Conservation (phyloP, 2,888 invertebrate species). For the Hedychridium roseum region DNA sequence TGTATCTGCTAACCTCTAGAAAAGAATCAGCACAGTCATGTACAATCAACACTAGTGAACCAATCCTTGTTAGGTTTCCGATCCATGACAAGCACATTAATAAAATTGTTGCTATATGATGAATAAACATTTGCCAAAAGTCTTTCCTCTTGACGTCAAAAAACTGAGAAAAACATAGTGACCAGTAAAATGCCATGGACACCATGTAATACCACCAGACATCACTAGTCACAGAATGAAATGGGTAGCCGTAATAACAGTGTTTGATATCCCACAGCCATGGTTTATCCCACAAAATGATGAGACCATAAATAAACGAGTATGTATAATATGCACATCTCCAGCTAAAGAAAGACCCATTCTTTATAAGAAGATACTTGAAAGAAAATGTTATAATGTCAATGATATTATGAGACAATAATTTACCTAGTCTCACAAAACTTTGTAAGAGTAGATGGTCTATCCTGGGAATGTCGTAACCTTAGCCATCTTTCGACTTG, state of each 20-base stretch:
- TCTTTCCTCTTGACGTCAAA: slow-evolving; percentile 92
- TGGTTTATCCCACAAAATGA: slow-evolving; percentile 86
- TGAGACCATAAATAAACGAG: slow-evolving; percentile 83
- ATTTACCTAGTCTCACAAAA: slow-evolving; percentile 90
- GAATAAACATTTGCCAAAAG: slow-evolving; percentile 98
- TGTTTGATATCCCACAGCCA: slow-evolving; percentile 93
- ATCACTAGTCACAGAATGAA: slow-evolving; percentile 79
- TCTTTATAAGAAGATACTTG: neutral
- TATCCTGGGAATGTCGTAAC: slow-evolving; percentile 82
- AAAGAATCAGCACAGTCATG: slow-evolving; percentile 93
- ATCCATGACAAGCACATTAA: slow-evolving; percentile 94
- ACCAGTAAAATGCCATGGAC: slow-evolving; percentile 95
- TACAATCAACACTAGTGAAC: slow-evolving; percentile 85
- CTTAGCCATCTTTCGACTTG: slow-evolving; percentile 94
- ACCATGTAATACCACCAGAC: slow-evolving; percentile 99
- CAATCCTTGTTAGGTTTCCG: slow-evolving; percentile 90
- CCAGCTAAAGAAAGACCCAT: slow-evolving; percentile 70
- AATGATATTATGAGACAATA: no score
- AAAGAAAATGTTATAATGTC: no score
- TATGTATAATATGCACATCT: slow-evolving; percentile 84
- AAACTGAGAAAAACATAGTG: slow-evolving; percentile 90
- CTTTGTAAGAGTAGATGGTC: slow-evolving; percentile 87
- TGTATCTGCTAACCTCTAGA: slow-evolving; percentile 82
- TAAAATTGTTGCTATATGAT: slow-evolving; percentile 92
- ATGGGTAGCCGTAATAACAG: slow-evolving; percentile 76